These are phyloP conservation scores for Atta colombica DNA, from an alignment of 1,140 invertebrate genomes.

Conservation along the genomic window DNA sequence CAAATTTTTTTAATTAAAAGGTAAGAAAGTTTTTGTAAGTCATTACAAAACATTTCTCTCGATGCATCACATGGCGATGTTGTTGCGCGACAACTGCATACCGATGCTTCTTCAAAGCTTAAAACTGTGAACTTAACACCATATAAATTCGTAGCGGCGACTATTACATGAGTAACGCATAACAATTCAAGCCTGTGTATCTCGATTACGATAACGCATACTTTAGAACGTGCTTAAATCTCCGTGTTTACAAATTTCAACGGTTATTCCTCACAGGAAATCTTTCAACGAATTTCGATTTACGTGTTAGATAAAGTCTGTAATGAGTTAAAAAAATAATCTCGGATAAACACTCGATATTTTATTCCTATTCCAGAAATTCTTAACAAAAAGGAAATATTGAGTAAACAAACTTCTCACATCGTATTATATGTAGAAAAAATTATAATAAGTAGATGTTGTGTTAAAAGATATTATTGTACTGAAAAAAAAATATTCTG, in stretches of 20 bases:
- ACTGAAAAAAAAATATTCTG: no score
- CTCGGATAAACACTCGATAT: constrained; percentile 4
- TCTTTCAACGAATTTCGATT: constrained; percentile 7
- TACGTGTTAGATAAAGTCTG: constrained; percentile 43
- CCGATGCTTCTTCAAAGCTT: constrained; percentile 58
- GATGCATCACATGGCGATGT: background rate
- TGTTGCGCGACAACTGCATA: constrained; percentile 43
- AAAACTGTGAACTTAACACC: constrained; percentile 26
- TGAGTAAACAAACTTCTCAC: background rate
- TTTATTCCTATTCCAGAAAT: background rate
- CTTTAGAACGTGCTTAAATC: constrained; percentile 10
- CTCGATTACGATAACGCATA: constrained; percentile 37
- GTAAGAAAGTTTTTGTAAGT: no score
- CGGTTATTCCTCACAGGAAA: constrained; percentile 10
- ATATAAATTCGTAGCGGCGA: constrained; percentile 29
- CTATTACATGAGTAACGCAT: constrained; percentile 32
- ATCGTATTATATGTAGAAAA: background rate
- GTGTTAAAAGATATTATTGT: background rate
- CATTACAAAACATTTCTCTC: no score
- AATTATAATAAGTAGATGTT: background rate
- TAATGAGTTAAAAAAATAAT: background rate
- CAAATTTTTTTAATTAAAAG: no score
- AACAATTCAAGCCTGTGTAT: constrained; percentile 14
- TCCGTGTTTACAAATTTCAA: constrained; percentile 40
- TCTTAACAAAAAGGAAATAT: background rate